Base-by-base conservation (phyloP, 2,888 invertebrate species). In the Ptychoptera albimana region DNA sequence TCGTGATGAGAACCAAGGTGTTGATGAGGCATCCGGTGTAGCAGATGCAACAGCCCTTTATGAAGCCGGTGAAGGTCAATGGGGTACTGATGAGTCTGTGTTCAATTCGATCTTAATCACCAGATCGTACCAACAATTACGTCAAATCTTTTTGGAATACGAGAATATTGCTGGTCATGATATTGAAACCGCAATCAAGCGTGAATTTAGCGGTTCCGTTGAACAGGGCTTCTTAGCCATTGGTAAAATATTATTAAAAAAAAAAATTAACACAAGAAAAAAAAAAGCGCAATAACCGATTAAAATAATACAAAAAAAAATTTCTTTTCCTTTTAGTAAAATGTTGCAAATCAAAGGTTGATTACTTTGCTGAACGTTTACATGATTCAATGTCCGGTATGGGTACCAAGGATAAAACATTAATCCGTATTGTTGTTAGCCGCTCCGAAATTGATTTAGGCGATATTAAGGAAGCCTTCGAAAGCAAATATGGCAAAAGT, bases 401-500 rank as follows among this genome's bases (percentile, higher is more conserved):
- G 56, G 66, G 76, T 30, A 93, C 93, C 50, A 88, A 85, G 59
- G 92, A 94, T 64, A 83, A 84, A 62, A 87, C 89, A 48, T 71
- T 94, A 54, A 91, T 93, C 59, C 82, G 93, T 61, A 87, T 94
- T 56, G 68, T 92, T 51, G 91, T 92, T 45, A 86, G 89, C 53
- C 79, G 91, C 62, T 83, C 85, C 45, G 86, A 91, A 72, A 87
- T 89, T 55, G 93, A 93, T 66, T 74, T 93, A 57, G 88, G 86
- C 45, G 88, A 89, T 63, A 88, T 94, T 60, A 92, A 91, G 62
- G 80, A 82, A 60, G 88, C 88, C 51, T 94, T 89, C 72, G 71
- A 81, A 55, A 82, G 82, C 54, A 77, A 77, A 60, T 91, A 82
- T 59, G 82, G 79, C 57, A 88, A 88, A 64, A 71, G 82, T 46